A percentile compares a stretch with the other conserved stretches of the same genome.
Conservation (phyloP, 2,888 invertebrate genomes). For the Cantharis flavilabris region DNA sequence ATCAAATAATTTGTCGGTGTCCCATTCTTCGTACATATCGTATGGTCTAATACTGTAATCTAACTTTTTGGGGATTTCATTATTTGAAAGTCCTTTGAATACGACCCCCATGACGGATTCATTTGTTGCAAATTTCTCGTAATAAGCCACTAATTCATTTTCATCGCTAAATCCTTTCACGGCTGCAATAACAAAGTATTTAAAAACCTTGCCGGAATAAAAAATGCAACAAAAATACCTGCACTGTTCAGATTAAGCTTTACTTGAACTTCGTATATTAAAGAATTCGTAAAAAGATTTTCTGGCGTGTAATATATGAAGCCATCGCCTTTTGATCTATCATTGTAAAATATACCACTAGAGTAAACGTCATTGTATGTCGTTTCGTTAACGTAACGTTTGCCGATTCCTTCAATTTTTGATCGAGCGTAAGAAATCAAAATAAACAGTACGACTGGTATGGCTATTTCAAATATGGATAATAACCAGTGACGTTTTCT, state of each 20-base stretch:
- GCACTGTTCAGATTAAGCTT: slow-evolving; percentile 44
- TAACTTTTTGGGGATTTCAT: slow-evolving; percentile 36
- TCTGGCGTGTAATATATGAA: slow-evolving; percentile 44
- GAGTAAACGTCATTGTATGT: slow-evolving; percentile 36
- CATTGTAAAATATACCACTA: slow-evolving; percentile 32
- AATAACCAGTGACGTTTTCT: slow-evolving; percentile 49
- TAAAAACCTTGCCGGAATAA: not conserved
- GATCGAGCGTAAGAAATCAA: slow-evolving; percentile 49
- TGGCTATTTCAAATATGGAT: slow-evolving; percentile 45
- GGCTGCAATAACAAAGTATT: slow-evolving; percentile 37
- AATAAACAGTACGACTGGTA: slow-evolving; percentile 49
- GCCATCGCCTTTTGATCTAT: slow-evolving; percentile 30
- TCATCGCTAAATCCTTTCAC: slow-evolving; percentile 41
- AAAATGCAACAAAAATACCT: slow-evolving; percentile 40
- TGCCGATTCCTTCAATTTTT: slow-evolving; percentile 47
- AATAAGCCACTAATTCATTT: slow-evolving; percentile 40
- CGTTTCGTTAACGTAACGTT: slow-evolving; percentile 41
- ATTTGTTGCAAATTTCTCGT: slow-evolving; percentile 33
- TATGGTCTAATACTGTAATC: slow-evolving; percentile 46
- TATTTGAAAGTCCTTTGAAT: slow-evolving; percentile 36
- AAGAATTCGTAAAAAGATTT: slow-evolving; percentile 40
- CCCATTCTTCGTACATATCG: slow-evolving; percentile 39
- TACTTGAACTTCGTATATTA: slow-evolving; percentile 44
- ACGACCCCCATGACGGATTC: slow-evolving; percentile 41
- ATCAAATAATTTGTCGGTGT: slow-evolving; percentile 38